Evolutionary conservation across 2,113 vertebrate genomes (phyloP).

Genomic region (Macquaria ambigua): DNA sequence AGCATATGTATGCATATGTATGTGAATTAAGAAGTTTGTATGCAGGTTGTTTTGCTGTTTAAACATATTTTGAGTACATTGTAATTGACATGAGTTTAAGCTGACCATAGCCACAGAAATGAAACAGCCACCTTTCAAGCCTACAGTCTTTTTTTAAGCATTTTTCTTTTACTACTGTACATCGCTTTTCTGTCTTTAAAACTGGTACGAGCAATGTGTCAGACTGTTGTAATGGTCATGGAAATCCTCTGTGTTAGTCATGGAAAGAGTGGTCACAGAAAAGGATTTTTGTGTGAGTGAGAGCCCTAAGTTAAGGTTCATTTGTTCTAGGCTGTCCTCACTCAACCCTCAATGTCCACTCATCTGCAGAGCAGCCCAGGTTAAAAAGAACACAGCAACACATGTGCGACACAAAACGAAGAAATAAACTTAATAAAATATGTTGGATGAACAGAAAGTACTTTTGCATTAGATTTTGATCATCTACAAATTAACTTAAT

Average conservation of each 20-base stretch:
- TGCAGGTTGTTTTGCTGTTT: background rate
- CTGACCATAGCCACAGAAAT: background rate
- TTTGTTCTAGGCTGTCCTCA: conserved; percentile 25
- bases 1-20: too few relatives aligned
- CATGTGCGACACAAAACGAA: background rate
- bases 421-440: background rate
- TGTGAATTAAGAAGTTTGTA: background rate
- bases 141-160: background rate
- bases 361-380: background rate
- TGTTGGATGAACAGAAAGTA: background rate
- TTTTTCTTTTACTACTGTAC: background rate
- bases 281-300: conserved; percentile 21
- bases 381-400: background rate
- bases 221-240: conserved; percentile 26
- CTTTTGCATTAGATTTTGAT: background rate
- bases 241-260: conserved; percentile 43
- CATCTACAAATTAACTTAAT: background rate
- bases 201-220: conserved; percentile 15
- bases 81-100: background rate
- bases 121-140: background rate
- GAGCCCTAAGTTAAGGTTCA: background rate
- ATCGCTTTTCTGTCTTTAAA: conserved; percentile 20
- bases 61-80: background rate
- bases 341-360: conserved; percentile 1
- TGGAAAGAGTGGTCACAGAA: conserved; percentile 40